phyloP scores from a whole-genome alignment of 2,888 invertebrate species.

The Tanaodytes sp. region DNA sequence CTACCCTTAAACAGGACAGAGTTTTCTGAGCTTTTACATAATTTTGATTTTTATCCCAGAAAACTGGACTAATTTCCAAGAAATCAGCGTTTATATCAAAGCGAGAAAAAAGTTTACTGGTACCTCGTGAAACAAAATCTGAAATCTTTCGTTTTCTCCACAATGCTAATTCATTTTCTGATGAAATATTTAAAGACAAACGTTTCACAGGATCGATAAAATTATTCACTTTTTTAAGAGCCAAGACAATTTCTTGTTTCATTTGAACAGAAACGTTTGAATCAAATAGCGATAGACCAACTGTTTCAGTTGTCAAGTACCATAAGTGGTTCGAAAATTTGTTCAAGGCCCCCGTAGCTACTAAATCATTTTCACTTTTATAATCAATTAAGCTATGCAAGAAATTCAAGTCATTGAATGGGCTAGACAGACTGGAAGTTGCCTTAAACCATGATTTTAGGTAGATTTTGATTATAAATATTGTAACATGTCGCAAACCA shows the following conservation, averaged over 20 bases:
- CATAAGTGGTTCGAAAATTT: slow-evolving; percentile 1
- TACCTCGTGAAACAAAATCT: slow-evolving; percentile 1
- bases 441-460: neutral
- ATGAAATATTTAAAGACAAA: neutral
- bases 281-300: neutral
- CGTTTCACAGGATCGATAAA: neutral
- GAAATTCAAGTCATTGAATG: neutral
- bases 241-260: neutral
- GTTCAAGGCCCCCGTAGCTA: neutral
- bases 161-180: neutral
- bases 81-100: neutral
- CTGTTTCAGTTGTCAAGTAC: slow-evolving; percentile 1
- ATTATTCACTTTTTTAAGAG: neutral
- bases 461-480: slow-evolving; percentile 1
- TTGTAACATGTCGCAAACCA: neutral
- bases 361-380: neutral
- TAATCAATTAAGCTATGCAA: neutral
- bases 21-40: neutral
- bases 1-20: neutral
- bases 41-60: neutral
- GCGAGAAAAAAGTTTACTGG: neutral
- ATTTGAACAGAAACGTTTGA: neutral
- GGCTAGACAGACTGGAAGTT: neutral
- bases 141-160: neutral
- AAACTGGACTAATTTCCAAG: neutral